Evolutionary conservation across 2,888 invertebrate species (phyloP).

Genomic region (Galerucella pusilla): DNA sequence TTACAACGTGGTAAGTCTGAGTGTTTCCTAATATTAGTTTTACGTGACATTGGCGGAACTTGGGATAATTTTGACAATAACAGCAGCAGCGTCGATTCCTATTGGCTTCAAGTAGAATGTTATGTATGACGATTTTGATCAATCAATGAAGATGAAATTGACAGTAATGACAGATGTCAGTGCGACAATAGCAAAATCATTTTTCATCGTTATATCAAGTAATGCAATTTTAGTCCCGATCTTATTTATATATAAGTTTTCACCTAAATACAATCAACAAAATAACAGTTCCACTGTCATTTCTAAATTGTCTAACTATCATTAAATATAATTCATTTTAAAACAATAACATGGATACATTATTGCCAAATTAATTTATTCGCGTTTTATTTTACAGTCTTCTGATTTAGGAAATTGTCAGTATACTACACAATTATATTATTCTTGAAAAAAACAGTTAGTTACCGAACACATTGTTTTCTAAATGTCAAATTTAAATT

Average conservation of each 20-base stretch:
- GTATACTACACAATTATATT: too few species aligned
- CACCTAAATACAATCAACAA: too few species aligned
- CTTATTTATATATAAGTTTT: too few species aligned
- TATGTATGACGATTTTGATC: conserved; percentile 18
- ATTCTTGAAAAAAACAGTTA: too few species aligned
- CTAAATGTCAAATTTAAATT: background rate
- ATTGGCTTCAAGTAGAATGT: conserved; percentile 13
- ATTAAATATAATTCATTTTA: background rate
- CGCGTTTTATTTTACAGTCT: background rate
- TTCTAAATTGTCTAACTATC: background rate
- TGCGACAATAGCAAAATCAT: conserved; percentile 7
- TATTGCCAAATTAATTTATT: background rate
- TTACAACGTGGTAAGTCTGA: conserved; percentile 48
- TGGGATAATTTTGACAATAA: conserved; percentile 22
- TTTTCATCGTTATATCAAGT: background rate
- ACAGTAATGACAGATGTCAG: conserved; percentile 32
- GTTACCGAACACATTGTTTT: background rate
- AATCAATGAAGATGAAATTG: conserved; percentile 28
- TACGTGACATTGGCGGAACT: conserved; percentile 31
- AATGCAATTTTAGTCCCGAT: too few species aligned
- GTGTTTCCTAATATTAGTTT: conserved; percentile 25
- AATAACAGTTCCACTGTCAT: too few species aligned
- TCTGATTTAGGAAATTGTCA: background rate
- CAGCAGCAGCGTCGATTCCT: conserved; percentile 26
- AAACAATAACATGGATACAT: background rate